Base-by-base conservation (phyloP, 2,888 invertebrate species). In the Melanargia galathea region DNA sequence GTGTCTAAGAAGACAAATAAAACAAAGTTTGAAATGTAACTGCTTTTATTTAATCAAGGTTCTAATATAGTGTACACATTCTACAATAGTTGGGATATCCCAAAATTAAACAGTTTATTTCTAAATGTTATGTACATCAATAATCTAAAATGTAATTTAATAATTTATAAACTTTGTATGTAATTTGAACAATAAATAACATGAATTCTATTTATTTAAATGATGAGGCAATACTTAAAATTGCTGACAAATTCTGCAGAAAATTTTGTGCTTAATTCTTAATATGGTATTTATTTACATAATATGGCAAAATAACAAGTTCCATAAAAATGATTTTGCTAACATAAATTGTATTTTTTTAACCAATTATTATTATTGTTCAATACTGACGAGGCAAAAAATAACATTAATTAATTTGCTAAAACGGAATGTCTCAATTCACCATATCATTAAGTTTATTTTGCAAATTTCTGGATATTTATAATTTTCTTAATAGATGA, bases 21-120 rank as follows among this genome's bases (percentile, higher is more conserved):
- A 58, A 43, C 51, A 38, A 22, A 10, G 13, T 60, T 62, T 30
- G 11, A 46, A 63, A 57, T 66, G 54, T 45, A 45, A 62, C 57
- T 40, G 35, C 46, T 68, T 69, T 70, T 67, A 69, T 68, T 70
- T 63, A 64, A 67, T 59, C 60, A 65, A 65, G 61, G 59, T 63
- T 66, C 65, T 69, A 69, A 55, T 46, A 62, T 62, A 66, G 63
- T 63, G 64, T 65, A 65, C 52, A 66, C 60, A 68, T 55, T 66
- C 38, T 66, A 62, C 64, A 66, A 62, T n/a, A n/a, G n/a, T 60
- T 52, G 35, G 26, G 11, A 33, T 55, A 55, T 20, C 24, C 30
- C 35, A 46, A 26, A 24, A 33, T n/a, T 33, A 22, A 46, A 55
- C 40, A 24, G 24, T 43, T 43, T 2, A 55, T 26, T 55, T 40